Evolutionary conservation across 2,888 invertebrate genomes (phyloP), one percentile per base, ranked within the genome.

Genomic region (Oscheius sp.): DNA sequence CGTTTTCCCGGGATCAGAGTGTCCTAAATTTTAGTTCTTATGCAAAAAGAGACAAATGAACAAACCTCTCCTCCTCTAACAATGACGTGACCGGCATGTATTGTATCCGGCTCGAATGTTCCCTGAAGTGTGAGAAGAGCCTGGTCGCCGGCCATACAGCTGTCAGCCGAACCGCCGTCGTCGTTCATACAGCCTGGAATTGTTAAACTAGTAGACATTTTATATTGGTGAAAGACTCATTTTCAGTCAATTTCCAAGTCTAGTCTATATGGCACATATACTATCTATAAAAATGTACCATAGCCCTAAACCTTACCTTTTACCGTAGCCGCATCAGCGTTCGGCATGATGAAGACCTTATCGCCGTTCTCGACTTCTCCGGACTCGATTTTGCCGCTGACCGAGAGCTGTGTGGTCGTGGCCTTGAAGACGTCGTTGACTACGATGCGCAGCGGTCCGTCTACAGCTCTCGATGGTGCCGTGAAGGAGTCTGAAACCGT

Each of bases 341-440:
- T 86, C 5, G 88, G 88, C 86, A 88, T 87, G 21, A 97, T 92
- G 50, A 95, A 89, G 0, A 97, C 93, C 90, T 94, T 94, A 85
- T 98, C 96, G 13, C 95, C 94, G 63, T 93, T 91, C 86, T 94
- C 94, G 5, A 97, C 90, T 87, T 93, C 92, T 4, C 99, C 99
- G 48, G 95, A 94, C 91, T 96, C 96, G 72, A 99, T 92, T 50
- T 94, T 93, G 0, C 97, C 98, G 0, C 94, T 93, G 5, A 96
- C 93, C 90, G 95, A 95, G 88, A 96, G 58, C 47, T 79, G 75
- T 33, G 80, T 81, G 21, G 80, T 75, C 2, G 85, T 76, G 1
- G 76, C 77, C 75, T 97, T 98, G 90, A 94, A 96, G 78, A 98
- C 93, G 91, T 99, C 99, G 89, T 94, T 94, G 0, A 99, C 92